Base-by-base conservation (phyloP, 1,140 invertebrate genomes). In the Catajapyx aquilonaris region DNA sequence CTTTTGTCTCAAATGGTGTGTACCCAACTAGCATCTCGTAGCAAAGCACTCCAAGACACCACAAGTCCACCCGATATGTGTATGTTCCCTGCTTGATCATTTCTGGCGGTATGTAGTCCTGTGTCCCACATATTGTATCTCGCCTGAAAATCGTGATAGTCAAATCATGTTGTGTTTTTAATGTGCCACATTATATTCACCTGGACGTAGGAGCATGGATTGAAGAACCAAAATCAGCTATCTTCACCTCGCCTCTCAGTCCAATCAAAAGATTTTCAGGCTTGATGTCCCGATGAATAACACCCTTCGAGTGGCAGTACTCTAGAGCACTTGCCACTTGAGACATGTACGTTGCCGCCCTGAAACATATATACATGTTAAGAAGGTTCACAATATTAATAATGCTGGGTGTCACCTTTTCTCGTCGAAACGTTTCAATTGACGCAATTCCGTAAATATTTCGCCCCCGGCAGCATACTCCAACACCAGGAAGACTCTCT, bases 91-190 rank as follows among this genome's bases (percentile, higher is more conserved):
- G 79, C 35, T 64, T 60, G n/a, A 73, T 75, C 87, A 95, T 95
- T 64, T 95, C 90, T 13, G 88, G 88, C n/a, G 87, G 81, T 32
- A 93, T 64, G 58, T 95, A 96, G 60, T 96, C 91, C 34, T 94
- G 59, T 1, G 91, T 95, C 3, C 91, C 90, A 61, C 91, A 96
- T 15, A 95, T 52, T 5, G 91, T 96, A 46, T 77, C 78, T 34
- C 88, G 66, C 55, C 85, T 70, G 36, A 25, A 53, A 44, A 39
- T 39, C 25, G n/a, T n/a, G n/a, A n/a, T n/a, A n/a, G n/a, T n/a
- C n/a, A n/a, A n/a, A n/a, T n/a, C n/a, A n/a, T n/a, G n/a, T n/a
- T n/a, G n/a, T n/a, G n/a, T n/a, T n/a, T n/a, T n/a, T n/a, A n/a
- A n/a, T n/a, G n/a, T n/a, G n/a, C n/a, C n/a, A n/a, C n/a, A n/a